These are phyloP conservation scores for Catharus minimus DNA, from an alignment of 2,113 vertebrate genomes.

Conservation along the genomic window DNA sequence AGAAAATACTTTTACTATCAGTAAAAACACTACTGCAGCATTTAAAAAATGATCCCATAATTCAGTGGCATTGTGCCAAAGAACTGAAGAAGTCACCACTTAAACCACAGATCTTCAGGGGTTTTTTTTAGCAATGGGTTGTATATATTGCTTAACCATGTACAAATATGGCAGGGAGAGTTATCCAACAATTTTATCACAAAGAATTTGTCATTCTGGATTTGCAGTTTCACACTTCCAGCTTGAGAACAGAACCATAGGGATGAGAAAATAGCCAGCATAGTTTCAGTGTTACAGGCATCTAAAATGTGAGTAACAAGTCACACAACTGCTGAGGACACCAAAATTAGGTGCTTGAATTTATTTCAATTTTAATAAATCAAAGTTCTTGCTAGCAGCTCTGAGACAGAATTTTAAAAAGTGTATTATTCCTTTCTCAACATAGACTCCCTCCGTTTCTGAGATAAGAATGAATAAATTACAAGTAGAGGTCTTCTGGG, in stretches of 20 bases:
- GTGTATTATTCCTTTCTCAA: background rate
- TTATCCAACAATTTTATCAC: background rate
- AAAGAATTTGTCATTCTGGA: background rate
- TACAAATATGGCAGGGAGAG: background rate
- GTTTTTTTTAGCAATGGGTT: background rate
- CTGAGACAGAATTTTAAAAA: slow-evolving; percentile 14
- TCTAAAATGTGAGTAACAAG: slow-evolving; percentile 20
- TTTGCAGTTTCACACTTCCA: background rate
- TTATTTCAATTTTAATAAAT: slow-evolving; percentile 62
- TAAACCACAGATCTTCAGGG: background rate
- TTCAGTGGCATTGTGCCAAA: background rate
- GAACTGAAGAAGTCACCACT: background rate
- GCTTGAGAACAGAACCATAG: background rate
- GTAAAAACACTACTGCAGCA: background rate
- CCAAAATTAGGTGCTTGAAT: slow-evolving; percentile 39
- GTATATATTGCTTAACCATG: background rate
- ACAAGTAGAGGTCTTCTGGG: background rate
- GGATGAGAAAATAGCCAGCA: background rate
- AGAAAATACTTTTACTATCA: background rate
- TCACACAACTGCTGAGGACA: background rate
- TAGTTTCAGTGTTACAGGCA: background rate
- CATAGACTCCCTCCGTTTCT: background rate
- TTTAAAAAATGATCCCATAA: background rate
- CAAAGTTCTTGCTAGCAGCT: slow-evolving; percentile 7
- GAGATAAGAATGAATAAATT: slow-evolving; percentile 29